Evolutionary conservation across 2,797 vertebrate genomes (phyloP).

Genomic region (Acrocephalus scirpaceus): DNA sequence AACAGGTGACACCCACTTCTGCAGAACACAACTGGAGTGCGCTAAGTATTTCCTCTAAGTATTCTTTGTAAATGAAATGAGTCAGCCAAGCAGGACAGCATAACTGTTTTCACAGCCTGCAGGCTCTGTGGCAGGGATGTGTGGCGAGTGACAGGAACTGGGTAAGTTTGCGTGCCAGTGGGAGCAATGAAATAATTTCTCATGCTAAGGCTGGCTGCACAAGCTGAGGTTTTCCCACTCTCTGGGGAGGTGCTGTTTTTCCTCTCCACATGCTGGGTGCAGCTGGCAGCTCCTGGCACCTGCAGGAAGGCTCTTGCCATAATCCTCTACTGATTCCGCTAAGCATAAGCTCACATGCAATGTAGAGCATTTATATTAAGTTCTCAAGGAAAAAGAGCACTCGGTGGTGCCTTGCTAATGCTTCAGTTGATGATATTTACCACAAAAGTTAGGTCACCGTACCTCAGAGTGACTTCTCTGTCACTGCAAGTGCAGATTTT

Average conservation of each 20-base stretch:
- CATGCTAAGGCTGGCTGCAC: neutral
- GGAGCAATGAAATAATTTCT: neutral
- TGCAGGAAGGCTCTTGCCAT: neutral
- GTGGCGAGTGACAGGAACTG: neutral
- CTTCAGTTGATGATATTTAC: neutral
- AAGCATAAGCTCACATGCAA: neutral
- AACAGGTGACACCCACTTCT: conserved; percentile 36
- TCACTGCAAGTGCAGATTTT: neutral
- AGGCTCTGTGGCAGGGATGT: neutral
- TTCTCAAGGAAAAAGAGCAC: neutral
- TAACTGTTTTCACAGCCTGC: neutral
- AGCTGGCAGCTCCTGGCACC: conserved; percentile 10
- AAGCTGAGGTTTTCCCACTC: neutral
- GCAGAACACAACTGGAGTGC: neutral
- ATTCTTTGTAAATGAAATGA: conserved; percentile 50
- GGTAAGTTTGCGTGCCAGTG: neutral
- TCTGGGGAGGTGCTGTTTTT: neutral
- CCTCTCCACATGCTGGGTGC: neutral
- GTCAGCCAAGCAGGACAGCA: conserved; percentile 12
- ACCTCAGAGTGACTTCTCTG: neutral
- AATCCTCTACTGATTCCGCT: neutral
- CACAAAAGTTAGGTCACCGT: neutral
- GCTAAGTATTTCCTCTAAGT: conserved; percentile 28
- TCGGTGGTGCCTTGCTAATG: neutral
- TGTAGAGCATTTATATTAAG: neutral